phyloP scores from a whole-genome alignment of 2,888 invertebrate genomes.

The Pandemis cinnamomeana region DNA sequence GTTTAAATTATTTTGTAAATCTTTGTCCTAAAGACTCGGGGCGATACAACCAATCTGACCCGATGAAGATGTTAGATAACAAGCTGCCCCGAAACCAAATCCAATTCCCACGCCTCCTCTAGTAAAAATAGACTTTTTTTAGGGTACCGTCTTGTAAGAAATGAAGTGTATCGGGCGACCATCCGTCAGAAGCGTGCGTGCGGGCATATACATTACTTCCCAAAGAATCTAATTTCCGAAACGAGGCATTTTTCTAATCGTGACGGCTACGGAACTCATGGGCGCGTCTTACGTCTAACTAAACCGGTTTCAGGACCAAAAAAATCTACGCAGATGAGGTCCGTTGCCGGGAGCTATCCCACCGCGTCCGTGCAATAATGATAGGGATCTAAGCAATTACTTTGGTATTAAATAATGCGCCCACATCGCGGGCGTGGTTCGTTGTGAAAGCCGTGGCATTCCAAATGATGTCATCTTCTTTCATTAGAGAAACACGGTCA shows the following conservation, averaged over 20 bases:
- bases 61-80: constrained; percentile 70
- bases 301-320: constrained; percentile 46
- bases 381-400: constrained; percentile 78
- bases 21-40: constrained; percentile 26
- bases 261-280: constrained; percentile 31
- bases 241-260: constrained; percentile 20
- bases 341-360: constrained; percentile 72
- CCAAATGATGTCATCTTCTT: constrained; percentile 60
- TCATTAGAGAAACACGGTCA: constrained; percentile 46
- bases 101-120: constrained; percentile 67
- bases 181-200: constrained; percentile 27
- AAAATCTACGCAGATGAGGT: constrained; percentile 58
- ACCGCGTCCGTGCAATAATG: constrained; percentile 68
- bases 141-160: constrained; percentile 42
- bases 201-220: constrained; percentile 2
- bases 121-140: constrained; percentile 53
- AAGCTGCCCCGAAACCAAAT: constrained; percentile 57
- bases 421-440: constrained; percentile 59
- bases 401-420: constrained; percentile 66
- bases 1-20: constrained; percentile 11
- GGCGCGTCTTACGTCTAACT: constrained; percentile 19
- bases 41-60: constrained; percentile 45
- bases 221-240: constrained; percentile 14
- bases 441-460: constrained; percentile 60
- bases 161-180: constrained; percentile 32